Conservation (phyloP, 1,140 invertebrate species). For the Aphelinus certus region DNA sequence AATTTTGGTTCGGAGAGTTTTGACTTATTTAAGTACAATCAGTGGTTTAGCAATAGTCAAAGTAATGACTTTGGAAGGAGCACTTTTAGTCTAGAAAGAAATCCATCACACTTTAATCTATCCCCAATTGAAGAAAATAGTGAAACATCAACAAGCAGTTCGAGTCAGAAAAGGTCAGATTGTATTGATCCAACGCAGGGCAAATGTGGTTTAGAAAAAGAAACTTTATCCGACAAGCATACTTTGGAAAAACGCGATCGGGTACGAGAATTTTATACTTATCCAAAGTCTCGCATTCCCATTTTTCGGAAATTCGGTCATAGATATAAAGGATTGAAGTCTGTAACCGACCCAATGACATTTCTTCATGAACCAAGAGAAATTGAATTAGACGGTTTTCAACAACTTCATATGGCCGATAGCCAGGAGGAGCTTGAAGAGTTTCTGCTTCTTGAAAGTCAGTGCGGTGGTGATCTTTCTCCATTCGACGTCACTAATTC, state of each 20-base stretch:
- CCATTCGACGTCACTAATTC: conserved; percentile 65
- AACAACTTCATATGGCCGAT: conserved; percentile 70
- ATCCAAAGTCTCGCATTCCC: conserved; percentile 65
- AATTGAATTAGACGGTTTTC: conserved; percentile 69
- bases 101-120: conserved; percentile 52
- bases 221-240: background rate
- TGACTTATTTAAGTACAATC: background rate
- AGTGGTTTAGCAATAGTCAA: too few species aligned
- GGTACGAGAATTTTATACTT: conserved; percentile 66
- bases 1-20: too few species aligned
- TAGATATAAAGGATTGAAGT: conserved; percentile 47
- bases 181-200: conserved; percentile 17
- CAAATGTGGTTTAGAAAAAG: background rate
- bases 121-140: conserved; percentile 72
- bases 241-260: conserved; percentile 42
- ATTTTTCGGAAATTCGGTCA: conserved; percentile 48
- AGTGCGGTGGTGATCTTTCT: conserved; percentile 68
- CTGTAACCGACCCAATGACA: conserved; percentile 58
- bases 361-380: conserved; percentile 71
- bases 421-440: conserved; percentile 75
- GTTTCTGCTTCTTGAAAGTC: conserved; percentile 73
- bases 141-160: conserved; percentile 66
- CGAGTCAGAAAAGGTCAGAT: conserved; percentile 50
- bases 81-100: too few species aligned
- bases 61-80: conserved; percentile 13